Evolutionary conservation across 2,888 invertebrate genomes (phyloP), one percentile per base, ranked within the genome.

Genomic region (Andrena dorsata): DNA sequence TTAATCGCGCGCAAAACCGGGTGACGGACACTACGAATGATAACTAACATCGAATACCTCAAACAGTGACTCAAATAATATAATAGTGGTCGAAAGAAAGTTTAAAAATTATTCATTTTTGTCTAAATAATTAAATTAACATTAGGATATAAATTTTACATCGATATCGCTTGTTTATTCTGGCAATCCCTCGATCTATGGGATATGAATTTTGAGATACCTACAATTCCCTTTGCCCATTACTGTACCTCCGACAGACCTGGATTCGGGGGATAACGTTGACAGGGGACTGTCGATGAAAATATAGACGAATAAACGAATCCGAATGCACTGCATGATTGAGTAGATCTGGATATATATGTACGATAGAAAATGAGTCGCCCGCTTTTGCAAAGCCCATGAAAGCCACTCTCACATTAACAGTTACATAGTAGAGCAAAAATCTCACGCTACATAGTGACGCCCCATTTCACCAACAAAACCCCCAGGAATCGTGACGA

Each of bases 381-480:
- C 70, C 81, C 77, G 81, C 72, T 83, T 77, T 77, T 81, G 77
- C 83, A 83, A 77, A 74, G 56, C 70, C 70, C 77, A 82, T 82
- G 66, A 82, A 75, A 82, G 32, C 53, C 74, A 80, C 72, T 66
- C 64, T 77, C 81, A 85, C 83, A 64, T 72, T 77, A 86, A 83
- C 86, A 86, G 85, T 85, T 81, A 79, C 73, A 81, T 86, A 87
- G 87, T 87, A 87, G 87, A 87, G 86, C 87, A 87, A 86, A 84
- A 71, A 74, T 86, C 78, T 80, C 84, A 72, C 84, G 82, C 86
- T 84, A 74, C 69, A 81, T 82, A 85, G 85, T 78, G 74, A 72
- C 86, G 83, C 83, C 76, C 75, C 64, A 82, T 79, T 73, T 69
- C 66, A 65, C 82, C 72, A 83, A 75, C 78, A 75, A 71, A 72